phyloP scores from a whole-genome alignment of 2,113 vertebrate genomes.

The Merops nubicus region DNA sequence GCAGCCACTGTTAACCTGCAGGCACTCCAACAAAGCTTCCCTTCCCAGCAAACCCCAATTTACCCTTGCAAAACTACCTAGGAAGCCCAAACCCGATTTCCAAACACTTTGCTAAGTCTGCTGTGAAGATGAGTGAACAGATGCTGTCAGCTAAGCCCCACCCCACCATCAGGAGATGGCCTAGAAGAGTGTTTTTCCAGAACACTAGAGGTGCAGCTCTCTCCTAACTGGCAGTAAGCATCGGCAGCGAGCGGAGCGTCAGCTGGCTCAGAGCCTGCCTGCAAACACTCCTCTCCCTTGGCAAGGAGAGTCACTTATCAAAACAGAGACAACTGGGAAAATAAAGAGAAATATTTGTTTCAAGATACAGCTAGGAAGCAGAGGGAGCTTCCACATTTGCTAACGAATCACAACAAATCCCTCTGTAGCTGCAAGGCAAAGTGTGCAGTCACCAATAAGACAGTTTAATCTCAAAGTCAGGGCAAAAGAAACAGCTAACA shows the following conservation, averaged over 20 bases:
- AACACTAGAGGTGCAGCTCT: neutral
- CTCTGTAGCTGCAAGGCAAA: neutral
- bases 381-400: neutral
- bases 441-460: neutral
- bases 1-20: neutral
- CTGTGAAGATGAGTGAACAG: neutral
- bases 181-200: neutral
- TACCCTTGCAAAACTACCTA: neutral
- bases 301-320: neutral
- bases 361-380: neutral
- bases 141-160: neutral
- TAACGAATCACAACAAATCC: neutral
- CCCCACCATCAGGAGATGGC: neutral
- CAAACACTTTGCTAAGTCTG: neutral
- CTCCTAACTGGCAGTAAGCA: neutral
- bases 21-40: neutral
- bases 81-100: neutral
- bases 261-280: neutral
- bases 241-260: neutral
- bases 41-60: neutral
- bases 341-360: neutral
- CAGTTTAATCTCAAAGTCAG: neutral
- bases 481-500: neutral
- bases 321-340: conserved; percentile 12
- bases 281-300: neutral